Conservation (phyloP, 2,888 invertebrate genomes). For the Sturmia bella region DNA sequence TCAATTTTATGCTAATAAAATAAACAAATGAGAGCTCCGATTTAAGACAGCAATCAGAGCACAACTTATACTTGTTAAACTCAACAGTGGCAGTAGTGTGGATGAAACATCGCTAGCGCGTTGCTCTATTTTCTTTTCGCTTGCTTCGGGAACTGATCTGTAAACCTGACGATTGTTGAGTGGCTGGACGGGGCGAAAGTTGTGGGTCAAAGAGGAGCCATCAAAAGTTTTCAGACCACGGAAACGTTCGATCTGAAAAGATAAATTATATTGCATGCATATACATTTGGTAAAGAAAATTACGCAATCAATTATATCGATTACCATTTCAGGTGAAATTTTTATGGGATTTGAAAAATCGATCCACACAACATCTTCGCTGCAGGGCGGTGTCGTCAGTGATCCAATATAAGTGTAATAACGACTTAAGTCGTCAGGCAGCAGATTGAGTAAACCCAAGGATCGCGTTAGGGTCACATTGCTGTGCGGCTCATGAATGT, state of each 20-base stretch:
- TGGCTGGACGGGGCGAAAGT: slow-evolving; percentile 91
- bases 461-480: slow-evolving; percentile 82
- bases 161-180: slow-evolving; percentile 87
- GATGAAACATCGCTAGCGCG: not conserved
- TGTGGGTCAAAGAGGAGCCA: slow-evolving; percentile 87
- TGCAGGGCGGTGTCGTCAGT: slow-evolving; percentile 92
- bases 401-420: slow-evolving; percentile 94
- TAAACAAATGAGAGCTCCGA: not conserved
- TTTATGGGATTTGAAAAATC: slow-evolving; percentile 89
- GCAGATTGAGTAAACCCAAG: slow-evolving; percentile 83
- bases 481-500: slow-evolving; percentile 84
- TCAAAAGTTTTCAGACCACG: slow-evolving; percentile 86
- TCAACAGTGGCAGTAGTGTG: not conserved
- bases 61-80: not conserved
- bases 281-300: not conserved
- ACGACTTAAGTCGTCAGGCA: slow-evolving; percentile 83
- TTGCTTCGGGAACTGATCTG: slow-evolving; percentile 21
- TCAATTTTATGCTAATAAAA: too few relatives aligned
- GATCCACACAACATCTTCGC: slow-evolving; percentile 93
- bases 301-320: not conserved
- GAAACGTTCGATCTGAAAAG: slow-evolving; percentile 87
- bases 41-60: not conserved
- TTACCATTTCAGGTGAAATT: slow-evolving; percentile 87
- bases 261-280: not conserved
- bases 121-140: slow-evolving; percentile 1